Evolutionary conservation across 92 coral and sea anemone genomes (phyloP).

Genomic region (Metridium senile): DNA sequence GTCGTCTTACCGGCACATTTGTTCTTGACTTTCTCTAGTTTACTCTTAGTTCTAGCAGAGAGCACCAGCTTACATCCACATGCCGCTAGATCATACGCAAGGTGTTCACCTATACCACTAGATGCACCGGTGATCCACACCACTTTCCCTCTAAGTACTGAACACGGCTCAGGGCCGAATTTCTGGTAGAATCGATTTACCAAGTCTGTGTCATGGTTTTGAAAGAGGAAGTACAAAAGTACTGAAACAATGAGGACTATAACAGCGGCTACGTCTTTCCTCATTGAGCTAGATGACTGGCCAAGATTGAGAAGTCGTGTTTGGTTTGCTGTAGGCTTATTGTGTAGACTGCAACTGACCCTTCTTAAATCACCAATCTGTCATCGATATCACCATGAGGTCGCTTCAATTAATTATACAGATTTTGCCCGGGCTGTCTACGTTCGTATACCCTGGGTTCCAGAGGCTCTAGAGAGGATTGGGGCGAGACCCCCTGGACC

Average conservation of each 20-base stretch:
- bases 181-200: slow-evolving; percentile 67
- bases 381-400: too few relatives aligned
- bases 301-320: too few relatives aligned
- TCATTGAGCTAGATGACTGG: too few relatives aligned
- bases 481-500: too few relatives aligned
- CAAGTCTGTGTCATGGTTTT: slow-evolving; percentile 59
- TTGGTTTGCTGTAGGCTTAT: too few relatives aligned
- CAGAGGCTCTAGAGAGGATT: too few relatives aligned
- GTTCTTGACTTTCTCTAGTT: slow-evolving; percentile 83
- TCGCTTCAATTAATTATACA: too few relatives aligned
- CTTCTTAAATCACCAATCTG: too few relatives aligned
- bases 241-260: background rate
- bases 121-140: slow-evolving; percentile 98
- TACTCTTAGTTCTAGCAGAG: slow-evolving; percentile 79
- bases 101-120: slow-evolving; percentile 87
- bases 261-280: background rate
- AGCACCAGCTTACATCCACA: slow-evolving; percentile 81
- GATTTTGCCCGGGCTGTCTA: too few relatives aligned
- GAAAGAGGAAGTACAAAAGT: background rate
- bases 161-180: slow-evolving; percentile 71
- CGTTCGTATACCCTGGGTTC: too few relatives aligned
- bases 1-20: slow-evolving; percentile 80
- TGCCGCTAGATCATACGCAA: slow-evolving; percentile 79
- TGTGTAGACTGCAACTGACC: background rate
- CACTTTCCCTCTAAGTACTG: slow-evolving; percentile 70